phyloP scores from a whole-genome alignment of 2,113 vertebrate genomes.

The Sialia sialis region DNA sequence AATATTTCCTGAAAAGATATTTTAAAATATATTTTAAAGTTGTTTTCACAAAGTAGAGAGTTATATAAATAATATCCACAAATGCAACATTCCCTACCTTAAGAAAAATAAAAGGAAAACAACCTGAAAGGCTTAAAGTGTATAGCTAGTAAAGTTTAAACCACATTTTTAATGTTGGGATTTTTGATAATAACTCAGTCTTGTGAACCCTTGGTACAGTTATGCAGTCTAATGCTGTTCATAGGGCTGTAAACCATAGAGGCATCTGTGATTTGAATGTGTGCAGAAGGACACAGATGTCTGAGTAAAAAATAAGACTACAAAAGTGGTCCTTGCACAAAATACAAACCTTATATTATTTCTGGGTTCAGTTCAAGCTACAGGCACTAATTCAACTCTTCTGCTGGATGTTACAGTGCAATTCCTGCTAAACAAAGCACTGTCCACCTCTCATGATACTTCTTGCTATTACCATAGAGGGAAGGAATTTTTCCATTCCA shows the following conservation, averaged over 20 bases:
- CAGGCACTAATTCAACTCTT: not conserved
- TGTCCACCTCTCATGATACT: not conserved
- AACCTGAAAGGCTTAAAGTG: not conserved
- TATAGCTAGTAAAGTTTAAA: not conserved
- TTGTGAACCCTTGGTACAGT: not conserved
- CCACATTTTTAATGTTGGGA: not conserved
- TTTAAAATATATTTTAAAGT: not conserved
- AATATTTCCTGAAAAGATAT: not conserved
- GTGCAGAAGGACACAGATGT: not conserved
- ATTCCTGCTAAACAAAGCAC: not conserved
- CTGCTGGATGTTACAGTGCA: not conserved
- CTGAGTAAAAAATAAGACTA: not conserved
- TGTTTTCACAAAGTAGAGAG: not conserved
- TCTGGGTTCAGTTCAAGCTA: not conserved
- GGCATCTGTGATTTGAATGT: not conserved
- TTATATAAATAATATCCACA: not conserved
- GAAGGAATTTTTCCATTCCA: not conserved
- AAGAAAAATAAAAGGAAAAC: not conserved
- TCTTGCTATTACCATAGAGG: not conserved
- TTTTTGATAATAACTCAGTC: not conserved
- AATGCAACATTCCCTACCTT: not conserved
- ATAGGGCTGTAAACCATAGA: not conserved
- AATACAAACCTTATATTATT: not conserved
- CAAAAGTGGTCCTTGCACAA: not conserved
- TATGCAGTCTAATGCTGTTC: not conserved